These are phyloP conservation scores for Hemicordylus capensis DNA, from an alignment of 2,113 vertebrate genomes.

Conservation along the genomic window DNA sequence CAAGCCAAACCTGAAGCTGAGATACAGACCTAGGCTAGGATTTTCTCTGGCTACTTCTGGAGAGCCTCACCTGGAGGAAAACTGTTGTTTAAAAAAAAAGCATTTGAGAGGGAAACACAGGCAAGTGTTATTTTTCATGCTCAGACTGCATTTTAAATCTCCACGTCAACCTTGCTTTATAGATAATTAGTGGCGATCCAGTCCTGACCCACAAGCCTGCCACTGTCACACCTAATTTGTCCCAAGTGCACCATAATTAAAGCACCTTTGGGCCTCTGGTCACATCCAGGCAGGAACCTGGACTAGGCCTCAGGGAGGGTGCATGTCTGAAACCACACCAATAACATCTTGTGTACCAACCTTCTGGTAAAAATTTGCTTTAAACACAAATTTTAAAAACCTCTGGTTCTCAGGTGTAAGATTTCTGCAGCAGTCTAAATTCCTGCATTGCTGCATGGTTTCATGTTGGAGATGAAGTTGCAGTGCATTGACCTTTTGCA, in stretches of 20 bases:
- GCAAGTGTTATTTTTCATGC: neutral
- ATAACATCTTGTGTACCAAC: neutral
- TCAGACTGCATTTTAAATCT: neutral
- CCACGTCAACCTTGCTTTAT: neutral
- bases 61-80: too few species aligned
- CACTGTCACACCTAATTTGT: neutral
- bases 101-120: neutral
- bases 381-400: neutral
- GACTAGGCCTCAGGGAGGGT: neutral
- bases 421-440: neutral
- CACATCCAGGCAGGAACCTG: neutral
- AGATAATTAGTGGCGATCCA: neutral
- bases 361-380: neutral
- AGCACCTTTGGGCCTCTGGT: neutral
- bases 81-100: neutral
- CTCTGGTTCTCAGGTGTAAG: neutral
- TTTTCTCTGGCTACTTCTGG: too few species aligned
- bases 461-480: too few species aligned
- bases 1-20: too few species aligned
- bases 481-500: too few species aligned
- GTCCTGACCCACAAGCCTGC: neutral
- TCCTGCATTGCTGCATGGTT: too few species aligned
- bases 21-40: too few species aligned
- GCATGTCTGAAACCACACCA: neutral
- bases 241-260: neutral